phyloP scores from a whole-genome alignment of 30 jellyfish, hydroid and myxozoan species.

The Euphysa ruthae region DNA sequence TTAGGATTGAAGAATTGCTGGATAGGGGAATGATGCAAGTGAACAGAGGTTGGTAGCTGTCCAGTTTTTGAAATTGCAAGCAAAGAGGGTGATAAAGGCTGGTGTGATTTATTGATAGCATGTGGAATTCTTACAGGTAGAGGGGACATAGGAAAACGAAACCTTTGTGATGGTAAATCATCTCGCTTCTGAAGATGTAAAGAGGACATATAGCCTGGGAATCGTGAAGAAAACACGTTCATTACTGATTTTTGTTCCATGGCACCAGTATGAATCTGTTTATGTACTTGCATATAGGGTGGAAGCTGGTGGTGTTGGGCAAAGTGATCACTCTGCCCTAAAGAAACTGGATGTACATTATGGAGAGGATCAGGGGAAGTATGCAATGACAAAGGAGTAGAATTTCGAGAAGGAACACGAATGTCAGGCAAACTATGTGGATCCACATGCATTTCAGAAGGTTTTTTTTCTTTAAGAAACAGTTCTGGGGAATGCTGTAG shows the following conservation, averaged over 20 bases:
- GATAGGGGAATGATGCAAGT: background rate
- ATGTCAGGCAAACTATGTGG: too few relatives aligned
- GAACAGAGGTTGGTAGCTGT: background rate
- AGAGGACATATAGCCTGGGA: constrained; percentile 12
- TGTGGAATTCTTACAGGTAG: background rate
- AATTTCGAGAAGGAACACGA: too few relatives aligned
- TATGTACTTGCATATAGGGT: background rate
- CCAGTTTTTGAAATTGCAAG: background rate
- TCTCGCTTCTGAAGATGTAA: background rate
- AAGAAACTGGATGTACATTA: too few relatives aligned
- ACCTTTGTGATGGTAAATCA: constrained; percentile 12
- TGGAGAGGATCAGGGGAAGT: too few relatives aligned
- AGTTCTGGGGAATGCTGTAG: too few relatives aligned
- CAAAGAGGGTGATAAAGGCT: background rate
- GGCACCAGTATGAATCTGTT: background rate
- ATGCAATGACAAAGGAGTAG: too few relatives aligned
- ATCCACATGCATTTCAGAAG: too few relatives aligned
- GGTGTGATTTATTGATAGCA: background rate
- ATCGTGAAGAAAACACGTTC: background rate
- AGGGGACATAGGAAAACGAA: constrained; percentile 20
- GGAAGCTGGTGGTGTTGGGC: too few relatives aligned
- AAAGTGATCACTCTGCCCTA: too few relatives aligned
- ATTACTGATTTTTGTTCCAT: background rate
- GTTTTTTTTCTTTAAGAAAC: too few relatives aligned
- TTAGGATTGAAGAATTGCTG: background rate